Evolutionary conservation across 1,140 invertebrate genomes (phyloP), one percentile per base, ranked within the genome.

Genomic region (Patella vulgata): DNA sequence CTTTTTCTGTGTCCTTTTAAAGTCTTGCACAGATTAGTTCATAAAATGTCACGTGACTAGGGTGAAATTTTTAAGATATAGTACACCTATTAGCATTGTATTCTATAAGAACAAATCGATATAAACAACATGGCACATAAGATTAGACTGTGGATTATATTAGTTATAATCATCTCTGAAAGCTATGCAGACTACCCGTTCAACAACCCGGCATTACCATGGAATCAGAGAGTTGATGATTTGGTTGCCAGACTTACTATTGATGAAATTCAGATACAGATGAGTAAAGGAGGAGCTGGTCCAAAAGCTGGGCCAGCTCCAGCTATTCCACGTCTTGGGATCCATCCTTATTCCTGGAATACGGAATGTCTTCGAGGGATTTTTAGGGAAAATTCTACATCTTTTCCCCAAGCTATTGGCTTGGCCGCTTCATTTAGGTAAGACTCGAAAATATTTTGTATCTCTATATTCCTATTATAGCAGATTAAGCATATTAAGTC

Each of bases 321-420:
- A 21, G 59, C 70, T 19, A 81, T 84, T 23, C 57, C 62, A 0
- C 64, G 79, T 39, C 64, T 84, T 17, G 74, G 74, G 12, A 80
- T 83, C 23, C 63, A 68, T 19, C 78, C 79, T 0, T 82, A 82
- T 52, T 70, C 71, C 27, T 83, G 79, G 77, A 74, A 79, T 62
- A 82, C 79, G 1, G 82, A 83, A 58, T 83, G 82, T 71, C 53
- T 82, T 2, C 46, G 72, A 9, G 82, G 82, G 9, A 75, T 71
- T 33, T 76, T 63, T 3, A 67, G 71, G 11, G 80, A 76, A 47
- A 53, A 70, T 42, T 77, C 79, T 2, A 81, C 80, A 9, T 61
- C 77, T 9, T 81, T 80, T 59, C 79, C 80, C 6, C 77, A 81
- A 53, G 63, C 77, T 1, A 67, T 82, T 44, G 79, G 79, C 3